A percentile compares a stretch with the other conserved stretches of the same genome.
These are phyloP conservation scores for Ophiothrix spiculata DNA, from an alignment of 35 echinoderm and acorn worm species.

Conservation along the genomic window DNA sequence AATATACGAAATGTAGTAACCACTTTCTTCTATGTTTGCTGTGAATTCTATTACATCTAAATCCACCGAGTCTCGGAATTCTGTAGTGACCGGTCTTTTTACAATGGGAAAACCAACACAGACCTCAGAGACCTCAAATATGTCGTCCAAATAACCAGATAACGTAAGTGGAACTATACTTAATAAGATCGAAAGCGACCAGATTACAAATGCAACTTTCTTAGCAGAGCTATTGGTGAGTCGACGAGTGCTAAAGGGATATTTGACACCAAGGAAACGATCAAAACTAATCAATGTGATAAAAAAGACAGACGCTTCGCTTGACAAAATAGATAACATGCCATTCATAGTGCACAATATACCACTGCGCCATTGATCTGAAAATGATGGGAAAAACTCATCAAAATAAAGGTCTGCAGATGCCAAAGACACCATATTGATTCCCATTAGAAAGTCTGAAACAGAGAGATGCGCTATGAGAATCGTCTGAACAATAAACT, in stretches of 20 bases:
- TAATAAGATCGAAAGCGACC: too few relatives aligned
- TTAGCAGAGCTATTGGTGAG: too few relatives aligned
- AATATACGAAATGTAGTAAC: too few relatives aligned
- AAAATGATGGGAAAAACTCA: slow-evolving; percentile 9
- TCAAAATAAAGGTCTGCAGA: slow-evolving; percentile 6
- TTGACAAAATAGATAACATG: slow-evolving; percentile 31
- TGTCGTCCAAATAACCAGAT: not conserved
- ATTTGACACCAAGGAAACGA: slow-evolving; percentile 38
- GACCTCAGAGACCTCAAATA: slow-evolving; percentile 3
- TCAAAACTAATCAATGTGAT: slow-evolving; percentile 31
- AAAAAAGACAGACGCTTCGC: slow-evolving; percentile 49
- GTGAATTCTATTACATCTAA: too few relatives aligned
- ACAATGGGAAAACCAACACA: slow-evolving; percentile 12
- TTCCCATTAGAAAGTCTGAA: slow-evolving; percentile 32
- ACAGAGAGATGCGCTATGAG: slow-evolving; percentile 21
- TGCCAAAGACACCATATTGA: slow-evolving; percentile 30
- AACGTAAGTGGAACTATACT: too few relatives aligned
- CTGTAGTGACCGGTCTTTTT: slow-evolving; percentile 23
- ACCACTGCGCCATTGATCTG: slow-evolving; percentile 36
- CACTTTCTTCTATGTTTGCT: too few relatives aligned
- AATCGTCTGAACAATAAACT: slow-evolving; percentile 30
- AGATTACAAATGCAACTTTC: too few relatives aligned
- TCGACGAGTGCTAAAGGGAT: slow-evolving; percentile 41
- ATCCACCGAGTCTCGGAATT: not conserved
- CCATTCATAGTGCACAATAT: slow-evolving; percentile 22